phyloP scores from a whole-genome alignment of 2,888 invertebrate species.

The Zootermopsis nevadensis region DNA sequence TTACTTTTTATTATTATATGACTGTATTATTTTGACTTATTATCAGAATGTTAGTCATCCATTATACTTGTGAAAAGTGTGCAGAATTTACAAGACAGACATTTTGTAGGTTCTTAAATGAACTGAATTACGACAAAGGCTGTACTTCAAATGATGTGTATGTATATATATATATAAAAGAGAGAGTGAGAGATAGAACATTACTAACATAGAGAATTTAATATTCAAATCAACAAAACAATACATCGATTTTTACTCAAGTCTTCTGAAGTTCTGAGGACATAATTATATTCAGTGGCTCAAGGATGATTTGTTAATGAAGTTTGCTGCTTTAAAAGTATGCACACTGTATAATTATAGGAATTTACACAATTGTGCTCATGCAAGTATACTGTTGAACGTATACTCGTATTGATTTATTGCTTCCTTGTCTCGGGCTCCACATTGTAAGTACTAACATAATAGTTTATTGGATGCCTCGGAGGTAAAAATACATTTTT shows the following conservation, averaged over 20 bases:
- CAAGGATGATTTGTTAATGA: neutral
- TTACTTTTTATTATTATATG: conserved; percentile 21
- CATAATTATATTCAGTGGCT: conserved; percentile 36
- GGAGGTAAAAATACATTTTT: neutral
- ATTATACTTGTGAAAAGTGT: neutral
- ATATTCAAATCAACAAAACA: conserved; percentile 25
- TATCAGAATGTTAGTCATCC: neutral
- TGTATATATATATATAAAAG: conserved; percentile 35
- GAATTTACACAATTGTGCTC: neutral
- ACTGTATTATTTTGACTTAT: neutral
- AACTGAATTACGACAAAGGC: conserved; percentile 11
- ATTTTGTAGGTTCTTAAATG: neutral
- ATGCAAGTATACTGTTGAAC: neutral
- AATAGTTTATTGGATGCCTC: conserved; percentile 11
- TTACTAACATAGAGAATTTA: neutral
- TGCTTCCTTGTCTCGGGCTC: neutral
- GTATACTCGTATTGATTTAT: neutral
- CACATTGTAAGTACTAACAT: conserved; percentile 9
- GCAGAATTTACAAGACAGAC: conserved; percentile 7
- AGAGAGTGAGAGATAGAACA: neutral
- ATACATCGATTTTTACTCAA: conserved; percentile 33
- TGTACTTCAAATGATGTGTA: conserved; percentile 21
- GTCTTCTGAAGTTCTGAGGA: conserved; percentile 9
- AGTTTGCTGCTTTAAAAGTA: neutral
- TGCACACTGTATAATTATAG: neutral